Percentiles rank a stretch among this genome's conserved stretches.
These are phyloP conservation scores for Amblyraja radiata DNA, from an alignment of 2,797 vertebrate species.

Conservation along the genomic window DNA sequence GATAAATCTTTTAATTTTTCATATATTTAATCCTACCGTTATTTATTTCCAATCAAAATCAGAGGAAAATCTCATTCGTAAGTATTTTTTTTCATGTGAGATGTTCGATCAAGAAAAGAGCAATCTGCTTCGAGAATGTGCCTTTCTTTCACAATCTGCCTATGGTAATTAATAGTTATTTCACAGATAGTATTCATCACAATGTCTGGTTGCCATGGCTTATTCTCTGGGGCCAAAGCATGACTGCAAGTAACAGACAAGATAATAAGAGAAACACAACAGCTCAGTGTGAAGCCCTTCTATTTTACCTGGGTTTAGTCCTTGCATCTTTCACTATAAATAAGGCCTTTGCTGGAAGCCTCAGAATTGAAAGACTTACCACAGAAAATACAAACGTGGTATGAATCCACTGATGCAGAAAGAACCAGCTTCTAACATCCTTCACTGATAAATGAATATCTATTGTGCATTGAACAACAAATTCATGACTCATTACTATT, in stretches of 20 bases:
- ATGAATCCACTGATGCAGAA: not conserved
- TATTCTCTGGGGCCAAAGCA: not conserved
- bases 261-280: constrained; percentile 7
- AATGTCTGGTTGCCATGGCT: constrained; percentile 26
- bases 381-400: not conserved
- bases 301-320: constrained; percentile 18
- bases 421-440: not conserved
- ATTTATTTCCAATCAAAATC: not conserved
- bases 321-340: not conserved
- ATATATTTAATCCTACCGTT: not conserved
- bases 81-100: not conserved
- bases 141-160: not conserved
- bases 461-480: constrained; percentile 1
- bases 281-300: not conserved
- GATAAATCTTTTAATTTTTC: not conserved
- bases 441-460: not conserved
- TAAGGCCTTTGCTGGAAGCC: not conserved
- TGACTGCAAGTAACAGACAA: not conserved
- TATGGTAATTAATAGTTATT: constrained; percentile 12
- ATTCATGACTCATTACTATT: not conserved
- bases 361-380: not conserved
- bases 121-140: not conserved
- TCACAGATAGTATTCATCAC: not conserved
- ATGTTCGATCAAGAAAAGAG: not conserved
- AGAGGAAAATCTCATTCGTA: not conserved